A percentile compares a stretch with the other conserved stretches of the same genome.
phyloP scores from a whole-genome alignment of 2,888 invertebrate species.

The Drosophila paramelanica region DNA sequence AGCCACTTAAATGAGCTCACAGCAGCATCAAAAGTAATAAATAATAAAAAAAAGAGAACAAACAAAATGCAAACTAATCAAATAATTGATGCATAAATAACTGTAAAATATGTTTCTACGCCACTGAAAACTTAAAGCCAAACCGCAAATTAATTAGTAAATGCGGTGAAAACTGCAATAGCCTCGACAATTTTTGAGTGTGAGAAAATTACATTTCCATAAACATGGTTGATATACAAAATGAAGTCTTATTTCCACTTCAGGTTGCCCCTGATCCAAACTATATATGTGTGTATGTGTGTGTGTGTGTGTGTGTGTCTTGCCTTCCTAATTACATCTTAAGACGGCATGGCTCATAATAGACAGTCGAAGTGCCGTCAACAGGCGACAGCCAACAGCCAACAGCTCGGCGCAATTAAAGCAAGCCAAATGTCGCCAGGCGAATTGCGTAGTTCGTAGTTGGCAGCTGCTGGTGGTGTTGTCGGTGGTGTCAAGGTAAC shows the following conservation, averaged over 20 bases:
- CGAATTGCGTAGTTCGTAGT: constrained; percentile 5
- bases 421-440: constrained; percentile 34
- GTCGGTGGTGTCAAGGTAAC: constrained; percentile 58
- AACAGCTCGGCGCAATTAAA: constrained; percentile 56
- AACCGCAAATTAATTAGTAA: constrained; percentile 66
- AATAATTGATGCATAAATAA: constrained; percentile 49
- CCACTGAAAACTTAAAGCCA: constrained; percentile 18
- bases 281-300: neutral
- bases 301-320: neutral
- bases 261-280: neutral
- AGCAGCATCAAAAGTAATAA: constrained; percentile 25
- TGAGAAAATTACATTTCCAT: no score
- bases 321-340: constrained; percentile 56
- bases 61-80: constrained; percentile 36
- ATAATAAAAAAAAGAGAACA: constrained; percentile 9
- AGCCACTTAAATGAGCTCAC: constrained; percentile 46
- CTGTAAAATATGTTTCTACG: constrained; percentile 32
- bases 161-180: constrained; percentile 13
- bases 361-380: constrained; percentile 47
- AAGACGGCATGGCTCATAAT: constrained; percentile 41
- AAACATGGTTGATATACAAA: constrained; percentile 33
- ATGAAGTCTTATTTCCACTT: constrained; percentile 34
- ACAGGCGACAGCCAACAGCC: constrained; percentile 5
- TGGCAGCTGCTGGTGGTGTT: constrained; percentile 27
- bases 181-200: neutral